Percentiles rank a stretch among this genome's conserved stretches.
phyloP scores from a whole-genome alignment of 2,888 invertebrate genomes.

The Colostygia pectinataria region DNA sequence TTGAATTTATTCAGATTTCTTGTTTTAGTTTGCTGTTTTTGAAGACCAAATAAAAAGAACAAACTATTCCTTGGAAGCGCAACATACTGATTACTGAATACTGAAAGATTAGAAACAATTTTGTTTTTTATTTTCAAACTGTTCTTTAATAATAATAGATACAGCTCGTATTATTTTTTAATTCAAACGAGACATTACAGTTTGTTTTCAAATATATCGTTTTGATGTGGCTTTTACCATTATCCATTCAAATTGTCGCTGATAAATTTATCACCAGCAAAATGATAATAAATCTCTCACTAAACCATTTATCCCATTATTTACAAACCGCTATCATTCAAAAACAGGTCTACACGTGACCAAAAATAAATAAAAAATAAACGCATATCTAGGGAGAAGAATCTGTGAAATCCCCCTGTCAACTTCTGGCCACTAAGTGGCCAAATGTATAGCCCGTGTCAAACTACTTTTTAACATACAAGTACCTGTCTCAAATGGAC shows the following conservation, averaged over 20 bases:
- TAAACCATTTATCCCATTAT: slow-evolving; percentile 56
- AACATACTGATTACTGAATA: no score
- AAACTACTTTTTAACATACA: slow-evolving; percentile 58
- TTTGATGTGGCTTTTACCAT: neutral
- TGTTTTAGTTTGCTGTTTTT: neutral
- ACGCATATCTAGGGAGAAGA: slow-evolving; percentile 68
- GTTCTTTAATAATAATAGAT: no score
- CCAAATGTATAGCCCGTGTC: slow-evolving; percentile 71
- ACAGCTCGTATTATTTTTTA: no score
- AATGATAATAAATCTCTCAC: slow-evolving; percentile 45
- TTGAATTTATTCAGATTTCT: slow-evolving; percentile 12
- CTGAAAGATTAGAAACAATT: no score
- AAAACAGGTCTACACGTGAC: slow-evolving; percentile 70
- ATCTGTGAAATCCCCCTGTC: slow-evolving; percentile 63
- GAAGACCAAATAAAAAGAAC: no score
- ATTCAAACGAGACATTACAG: no score
- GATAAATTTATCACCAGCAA: slow-evolving; percentile 38
- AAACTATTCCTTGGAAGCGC: no score
- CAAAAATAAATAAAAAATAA: slow-evolving; percentile 54
- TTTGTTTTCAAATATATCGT: no score
- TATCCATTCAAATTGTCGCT: slow-evolving; percentile 23
- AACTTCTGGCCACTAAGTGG: slow-evolving; percentile 70
- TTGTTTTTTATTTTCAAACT: no score
- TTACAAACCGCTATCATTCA: slow-evolving; percentile 54
- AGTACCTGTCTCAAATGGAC: slow-evolving; percentile 67